Evolutionary conservation across 2,113 vertebrate genomes (phyloP), one percentile per base, ranked within the genome.

Genomic region (Microtus ochrogaster): DNA sequence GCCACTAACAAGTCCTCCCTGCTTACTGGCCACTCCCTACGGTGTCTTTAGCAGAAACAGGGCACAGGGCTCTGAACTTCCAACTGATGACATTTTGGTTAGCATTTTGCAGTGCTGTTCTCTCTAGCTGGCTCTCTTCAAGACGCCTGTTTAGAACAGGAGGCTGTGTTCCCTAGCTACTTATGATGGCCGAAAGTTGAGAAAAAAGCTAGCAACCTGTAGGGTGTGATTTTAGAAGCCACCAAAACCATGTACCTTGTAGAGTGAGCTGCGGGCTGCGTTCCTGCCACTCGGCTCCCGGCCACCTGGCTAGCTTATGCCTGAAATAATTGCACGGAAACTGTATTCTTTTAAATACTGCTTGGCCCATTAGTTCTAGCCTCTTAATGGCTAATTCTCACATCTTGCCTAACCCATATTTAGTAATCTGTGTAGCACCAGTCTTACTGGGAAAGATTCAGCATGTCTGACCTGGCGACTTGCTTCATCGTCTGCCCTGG

Each of bases 141-240:
- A 30, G 0, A 41, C 0, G 2, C 65, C 63, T 4, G 1, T 14
- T 4, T 2, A 13, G 14, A 11, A 11, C 39, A 33, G 7, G 9
- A 7, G 0, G 41, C 41, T 3, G 36, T 52, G 0, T 22, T 1
- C 2, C 14, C 16, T 49, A 0, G 14, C 13, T n/a, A 39, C 7
- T n/a, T 10, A 0, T 12, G 19, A 0, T 24, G 13, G 8, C 3
- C 0, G 36, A 0, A 44, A 22, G 24, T 63, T 33, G 4, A 21
- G 44, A 22, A 14, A 44, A 87, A 36, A 26, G 47, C 22, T 26
- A 87, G 47, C 14, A 49, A 49, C 84, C 84, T n/a, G 41, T 70
- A 44, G 49, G 33, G 21, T 49, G 30, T 86, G 30, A 13, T 52
- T 52, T 52, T 52, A 52, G 12, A 52, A 52, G 49, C 49, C 49